A percentile compares a stretch with the other conserved stretches of the same genome.
Evolutionary conservation across 2,113 vertebrate genomes (phyloP).

Genomic region (Oncorhynchus mykiss): DNA sequence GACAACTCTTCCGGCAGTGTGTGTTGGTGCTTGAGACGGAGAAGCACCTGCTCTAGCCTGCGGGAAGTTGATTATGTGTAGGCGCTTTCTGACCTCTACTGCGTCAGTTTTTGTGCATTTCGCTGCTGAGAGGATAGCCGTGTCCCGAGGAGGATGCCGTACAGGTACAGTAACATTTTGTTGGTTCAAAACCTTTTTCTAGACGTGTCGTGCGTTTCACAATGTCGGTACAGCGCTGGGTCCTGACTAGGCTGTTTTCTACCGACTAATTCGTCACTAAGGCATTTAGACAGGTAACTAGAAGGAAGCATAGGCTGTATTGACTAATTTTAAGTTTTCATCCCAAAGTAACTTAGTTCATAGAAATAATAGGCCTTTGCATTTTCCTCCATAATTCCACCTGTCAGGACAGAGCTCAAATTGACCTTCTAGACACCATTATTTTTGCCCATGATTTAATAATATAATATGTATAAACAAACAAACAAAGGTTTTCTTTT

Average conservation of each 20-base stretch:
- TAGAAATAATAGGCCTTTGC: too few relatives aligned
- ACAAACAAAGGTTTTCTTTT: too few relatives aligned
- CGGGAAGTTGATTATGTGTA: constrained; percentile 48
- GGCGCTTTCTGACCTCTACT: constrained; percentile 56
- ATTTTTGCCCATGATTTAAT: too few relatives aligned
- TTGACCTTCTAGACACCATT: too few relatives aligned
- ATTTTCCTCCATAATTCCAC: too few relatives aligned
- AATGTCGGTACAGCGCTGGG: not conserved
- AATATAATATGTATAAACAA: too few relatives aligned
- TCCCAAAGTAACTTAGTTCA: too few relatives aligned
- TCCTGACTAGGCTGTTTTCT: not conserved
- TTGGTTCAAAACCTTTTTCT: not conserved
- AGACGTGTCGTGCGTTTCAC: not conserved
- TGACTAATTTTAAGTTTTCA: not conserved
- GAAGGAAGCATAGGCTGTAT: not conserved
- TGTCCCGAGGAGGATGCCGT: constrained; percentile 57
- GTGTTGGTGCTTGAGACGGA: constrained; percentile 22
- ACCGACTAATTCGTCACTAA: not conserved
- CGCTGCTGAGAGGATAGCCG: constrained; percentile 37
- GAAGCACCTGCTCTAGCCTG: constrained; percentile 61
- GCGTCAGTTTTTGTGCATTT: constrained; percentile 40
- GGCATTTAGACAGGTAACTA: not conserved
- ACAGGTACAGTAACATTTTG: constrained; percentile 47
- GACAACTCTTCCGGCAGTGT: not conserved
- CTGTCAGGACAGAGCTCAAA: too few relatives aligned